Base-by-base conservation (phyloP, 2,888 invertebrate species). In the Drosophila mayaguana region DNA sequence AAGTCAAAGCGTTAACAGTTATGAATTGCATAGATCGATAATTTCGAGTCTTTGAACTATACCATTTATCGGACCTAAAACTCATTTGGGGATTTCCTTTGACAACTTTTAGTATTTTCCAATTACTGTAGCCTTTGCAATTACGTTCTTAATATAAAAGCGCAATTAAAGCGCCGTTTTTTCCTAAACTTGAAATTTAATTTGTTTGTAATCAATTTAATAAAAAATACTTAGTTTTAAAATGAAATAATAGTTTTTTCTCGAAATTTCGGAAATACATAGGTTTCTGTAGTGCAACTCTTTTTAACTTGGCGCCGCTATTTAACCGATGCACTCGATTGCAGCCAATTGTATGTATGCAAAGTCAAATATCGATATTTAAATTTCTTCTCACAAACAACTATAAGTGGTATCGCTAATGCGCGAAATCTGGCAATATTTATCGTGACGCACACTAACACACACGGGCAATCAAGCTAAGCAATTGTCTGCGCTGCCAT, bases 401-500 rank as follows among this genome's bases (percentile, higher is more conserved):
- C 7, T 34, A 12, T 16, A 32, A 28, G 20, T 6, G 28, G 11
- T 56, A 56, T 34, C 50, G 40, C 20, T 28, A 38, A 50, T 42
- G 54, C 46, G 53, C 53, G 34, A n/a, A 34, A 16, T 65, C 45
- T 53, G 67, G 68, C 57, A 68, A 56, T 57, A 32, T 34, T 66
- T 8, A 18, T 56, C 25, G 57, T 68, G 68, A 68, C 68, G 66
- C 67, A 54, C 40, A 54, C 53, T 46, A 51, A 67, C 57, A 65
- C 70, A 56, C 46, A 61, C 59, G 51, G 36, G 42, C 60, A 61
- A 65, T 60, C 60, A 56, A 65, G 36, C 51, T 56, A 57, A 54
- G 72, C 61, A 72, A 72, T 34, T 53, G 56, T 71, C 48, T 72
- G 54, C 45, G 34, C 59, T 72, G 54, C 55, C 42, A 25, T 28